phyloP scores from a whole-genome alignment of 2,113 vertebrate species.

The Nothobranchius furzeri region DNA sequence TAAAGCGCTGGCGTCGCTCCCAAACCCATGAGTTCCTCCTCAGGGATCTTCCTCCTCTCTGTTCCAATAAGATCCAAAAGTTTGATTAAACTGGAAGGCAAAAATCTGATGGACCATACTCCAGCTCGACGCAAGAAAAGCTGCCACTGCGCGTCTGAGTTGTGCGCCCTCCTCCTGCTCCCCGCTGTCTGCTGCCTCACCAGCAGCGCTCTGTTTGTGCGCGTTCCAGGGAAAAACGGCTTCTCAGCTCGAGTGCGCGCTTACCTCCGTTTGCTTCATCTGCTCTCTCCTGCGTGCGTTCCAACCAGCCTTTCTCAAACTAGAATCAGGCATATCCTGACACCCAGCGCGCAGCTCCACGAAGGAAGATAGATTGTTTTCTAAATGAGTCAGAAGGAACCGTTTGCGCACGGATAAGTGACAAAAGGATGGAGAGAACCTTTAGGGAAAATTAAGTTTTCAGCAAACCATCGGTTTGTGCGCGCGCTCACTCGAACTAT shows the following conservation, averaged over 20 bases:
- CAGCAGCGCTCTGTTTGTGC: constrained; percentile 60
- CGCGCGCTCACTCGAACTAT: not conserved
- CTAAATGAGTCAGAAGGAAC: no score
- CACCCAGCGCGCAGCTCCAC: constrained; percentile 8
- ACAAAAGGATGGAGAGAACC: not conserved
- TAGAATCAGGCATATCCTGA: constrained; percentile 30
- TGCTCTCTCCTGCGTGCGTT: constrained; percentile 48
- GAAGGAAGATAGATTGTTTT: not conserved
- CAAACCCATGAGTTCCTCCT: constrained; percentile 35
- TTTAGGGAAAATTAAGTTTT: constrained; percentile 49
- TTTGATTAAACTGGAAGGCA: constrained; percentile 27
- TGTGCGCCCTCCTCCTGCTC: constrained; percentile 41
- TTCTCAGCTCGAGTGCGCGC: constrained; percentile 66
- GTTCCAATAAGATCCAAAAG: constrained; percentile 25
- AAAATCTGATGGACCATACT: constrained; percentile 19
- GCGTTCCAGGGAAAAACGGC: constrained; percentile 44
- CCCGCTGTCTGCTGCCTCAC: constrained; percentile 51
- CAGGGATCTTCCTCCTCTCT: constrained; percentile 1
- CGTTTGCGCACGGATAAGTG: constrained; percentile 40
- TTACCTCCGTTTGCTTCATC: constrained; percentile 46
- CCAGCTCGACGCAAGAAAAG: constrained; percentile 46
- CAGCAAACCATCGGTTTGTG: constrained; percentile 19
- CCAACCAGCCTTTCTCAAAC: constrained; percentile 38
- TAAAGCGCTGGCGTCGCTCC: constrained; percentile 36
- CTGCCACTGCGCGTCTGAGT: constrained; percentile 48